Evolutionary conservation across 2,797 vertebrate genomes (phyloP).

Genomic region (Coregonus suidteri): DNA sequence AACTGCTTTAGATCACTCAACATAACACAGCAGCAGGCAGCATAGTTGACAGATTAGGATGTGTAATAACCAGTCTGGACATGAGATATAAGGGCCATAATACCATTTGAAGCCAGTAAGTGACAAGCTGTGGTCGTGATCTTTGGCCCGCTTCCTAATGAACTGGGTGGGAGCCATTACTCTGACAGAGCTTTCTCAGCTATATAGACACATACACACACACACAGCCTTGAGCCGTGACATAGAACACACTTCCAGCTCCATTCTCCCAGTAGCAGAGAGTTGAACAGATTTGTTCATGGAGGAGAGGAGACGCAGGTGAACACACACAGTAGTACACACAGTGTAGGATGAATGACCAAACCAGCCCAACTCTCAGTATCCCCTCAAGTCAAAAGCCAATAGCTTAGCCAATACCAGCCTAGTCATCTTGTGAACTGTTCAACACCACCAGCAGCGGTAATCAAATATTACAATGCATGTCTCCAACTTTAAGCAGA

Average conservation of each 20-base stretch:
- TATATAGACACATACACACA: constrained; percentile 16
- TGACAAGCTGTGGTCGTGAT: constrained; percentile 37
- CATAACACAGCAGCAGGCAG: neutral
- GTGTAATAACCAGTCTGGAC: neutral
- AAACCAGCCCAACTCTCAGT: neutral
- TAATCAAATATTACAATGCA: neutral
- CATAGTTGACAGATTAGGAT: neutral
- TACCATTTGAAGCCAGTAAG: constrained; percentile 42
- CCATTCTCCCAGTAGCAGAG: constrained; percentile 7
- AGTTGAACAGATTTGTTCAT: neutral
- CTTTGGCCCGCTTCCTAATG: constrained; percentile 47
- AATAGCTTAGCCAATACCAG: neutral
- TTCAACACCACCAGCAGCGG: neutral
- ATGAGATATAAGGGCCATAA: constrained; percentile 37
- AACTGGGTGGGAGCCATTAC: constrained; percentile 12
- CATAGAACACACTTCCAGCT: constrained; percentile 37
- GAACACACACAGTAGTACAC: constrained; percentile 1
- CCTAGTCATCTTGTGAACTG: neutral
- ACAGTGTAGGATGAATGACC: neutral
- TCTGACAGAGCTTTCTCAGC: neutral
- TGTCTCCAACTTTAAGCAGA: neutral
- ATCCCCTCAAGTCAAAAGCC: neutral
- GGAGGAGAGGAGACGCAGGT: neutral
- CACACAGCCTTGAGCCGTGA: constrained; percentile 39
- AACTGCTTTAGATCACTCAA: neutral